Evolutionary conservation across 1,140 invertebrate species (phyloP), one percentile per base, ranked within the genome.

Genomic region (Drosophila oshimai): DNA sequence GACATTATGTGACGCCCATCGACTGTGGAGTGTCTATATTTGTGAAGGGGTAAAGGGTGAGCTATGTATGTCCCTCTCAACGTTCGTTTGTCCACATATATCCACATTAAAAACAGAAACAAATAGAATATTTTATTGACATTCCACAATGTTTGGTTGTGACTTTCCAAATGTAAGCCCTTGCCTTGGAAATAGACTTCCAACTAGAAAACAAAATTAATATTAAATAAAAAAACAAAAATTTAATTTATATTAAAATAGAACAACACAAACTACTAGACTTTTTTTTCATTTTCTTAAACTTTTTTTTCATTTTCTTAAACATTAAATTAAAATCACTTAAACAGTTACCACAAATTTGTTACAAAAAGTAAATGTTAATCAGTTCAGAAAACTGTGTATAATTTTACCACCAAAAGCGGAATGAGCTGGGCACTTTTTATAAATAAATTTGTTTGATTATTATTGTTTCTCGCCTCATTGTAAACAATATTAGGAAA

Each of bases 71-170:
- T 57, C 64, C 41, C 57, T 55, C 55, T 60, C 41, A 22, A 34
- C 22, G 17, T 26, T 33, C 34, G 37, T 31, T 49, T 26, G n/a
- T 50, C 28, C 53, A 50, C 33, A 17, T 24, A 33, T 28, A 39
- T 44, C 5, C 41, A n/a, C n/a, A n/a, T n/a, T 12, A 15, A 18
- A 24, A 10, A 17, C n/a, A 4, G 41, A 26, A 22, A 26, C 41
- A 44, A 53, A 70, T 51, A 22, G 37, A 47, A 55, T 74, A 62
- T 60, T 77, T 78, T 84, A 78, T 74, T 84, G 74, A 74, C 79
- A 72, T 64, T 74, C 50, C 61, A 31, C 42, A 20, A 49, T 51
- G 47, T 24, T 65, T 54, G 42, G 7, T 34, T 28, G 15, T 33
- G 46, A 31, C 39, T 65, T 12, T 28, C 13, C 26, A 53, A 49